Conservation (phyloP, 2,888 invertebrate species). For the Pterobdella sp. region DNA sequence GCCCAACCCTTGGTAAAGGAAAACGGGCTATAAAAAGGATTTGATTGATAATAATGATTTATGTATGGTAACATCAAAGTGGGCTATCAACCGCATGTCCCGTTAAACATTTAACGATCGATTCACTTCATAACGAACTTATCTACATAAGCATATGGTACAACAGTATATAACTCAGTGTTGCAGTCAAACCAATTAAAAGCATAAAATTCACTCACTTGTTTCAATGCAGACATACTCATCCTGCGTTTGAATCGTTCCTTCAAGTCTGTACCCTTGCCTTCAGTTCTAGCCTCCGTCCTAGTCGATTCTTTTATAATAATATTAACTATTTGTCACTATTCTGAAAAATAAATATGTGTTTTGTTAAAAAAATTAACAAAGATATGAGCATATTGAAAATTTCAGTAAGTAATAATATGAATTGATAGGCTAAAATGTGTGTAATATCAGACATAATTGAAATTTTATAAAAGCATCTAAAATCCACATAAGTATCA, state of each 20-base stretch:
- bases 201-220: not conserved
- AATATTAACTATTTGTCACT: not conserved
- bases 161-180: not conserved
- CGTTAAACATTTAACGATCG: not conserved
- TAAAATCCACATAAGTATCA: no score
- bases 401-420: no score
- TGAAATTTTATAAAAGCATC: no score
- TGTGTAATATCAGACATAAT: no score
- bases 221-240: constrained; percentile 9
- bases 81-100: not conserved
- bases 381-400: no score
- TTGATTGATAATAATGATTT: no score
- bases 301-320: not conserved
- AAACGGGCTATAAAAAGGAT: no score
- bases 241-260: constrained; percentile 7
- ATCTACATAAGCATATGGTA: not conserved
- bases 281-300: no score
- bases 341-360: not conserved
- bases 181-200: not conserved
- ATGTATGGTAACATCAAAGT: no score
- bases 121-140: not conserved
- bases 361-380: not conserved
- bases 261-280: no score
- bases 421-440: no score
- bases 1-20: no score